Percentiles rank a stretch among this genome's conserved stretches.
phyloP scores from a whole-genome alignment of 2,888 invertebrate species.

The Gastracanthus pulcherrimus region DNA sequence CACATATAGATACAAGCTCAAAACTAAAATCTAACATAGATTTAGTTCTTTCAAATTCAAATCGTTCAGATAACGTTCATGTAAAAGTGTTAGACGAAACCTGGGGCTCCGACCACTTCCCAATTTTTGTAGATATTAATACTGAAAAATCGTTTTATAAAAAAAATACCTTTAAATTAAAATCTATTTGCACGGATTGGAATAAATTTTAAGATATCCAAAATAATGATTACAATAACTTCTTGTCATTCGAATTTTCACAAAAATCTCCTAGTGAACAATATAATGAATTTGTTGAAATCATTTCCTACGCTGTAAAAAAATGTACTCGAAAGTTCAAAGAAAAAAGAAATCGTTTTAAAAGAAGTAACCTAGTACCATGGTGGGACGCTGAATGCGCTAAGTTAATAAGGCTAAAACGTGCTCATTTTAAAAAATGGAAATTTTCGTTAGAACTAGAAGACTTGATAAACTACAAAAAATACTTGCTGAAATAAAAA shows the following conservation, averaged over 20 bases:
- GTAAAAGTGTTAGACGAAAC: slow-evolving; percentile 3
- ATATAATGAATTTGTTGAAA: slow-evolving; percentile 44
- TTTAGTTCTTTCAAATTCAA: slow-evolving; percentile 3
- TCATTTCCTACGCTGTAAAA: slow-evolving; percentile 10
- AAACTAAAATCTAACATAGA: slow-evolving; percentile 36
- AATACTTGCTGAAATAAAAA: slow-evolving; percentile 19
- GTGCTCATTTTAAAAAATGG: slow-evolving; percentile 56
- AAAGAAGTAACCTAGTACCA: no score
- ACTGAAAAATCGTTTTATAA: slow-evolving; percentile 6
- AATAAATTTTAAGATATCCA: background rate
- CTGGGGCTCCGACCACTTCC: slow-evolving; percentile 36
- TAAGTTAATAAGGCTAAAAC: slow-evolving; percentile 46
- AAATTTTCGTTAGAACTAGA: slow-evolving; percentile 2
- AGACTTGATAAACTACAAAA: slow-evolving; percentile 48
- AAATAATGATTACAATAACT: background rate
- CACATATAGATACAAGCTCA: slow-evolving; percentile 10
- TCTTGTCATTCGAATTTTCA: background rate
- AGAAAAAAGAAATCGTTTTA: slow-evolving; percentile 47
- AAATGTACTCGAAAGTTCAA: slow-evolving; percentile 29
- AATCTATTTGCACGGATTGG: slow-evolving; percentile 21
- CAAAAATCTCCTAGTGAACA: slow-evolving; percentile 14
- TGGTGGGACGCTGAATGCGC: slow-evolving; percentile 59
- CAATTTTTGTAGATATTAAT: background rate
- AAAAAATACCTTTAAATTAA: slow-evolving; percentile 15
- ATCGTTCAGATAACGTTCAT: slow-evolving; percentile 1